These are phyloP conservation scores for Neodiprion virginianus DNA, from an alignment of 1,140 invertebrate species.

Conservation along the genomic window DNA sequence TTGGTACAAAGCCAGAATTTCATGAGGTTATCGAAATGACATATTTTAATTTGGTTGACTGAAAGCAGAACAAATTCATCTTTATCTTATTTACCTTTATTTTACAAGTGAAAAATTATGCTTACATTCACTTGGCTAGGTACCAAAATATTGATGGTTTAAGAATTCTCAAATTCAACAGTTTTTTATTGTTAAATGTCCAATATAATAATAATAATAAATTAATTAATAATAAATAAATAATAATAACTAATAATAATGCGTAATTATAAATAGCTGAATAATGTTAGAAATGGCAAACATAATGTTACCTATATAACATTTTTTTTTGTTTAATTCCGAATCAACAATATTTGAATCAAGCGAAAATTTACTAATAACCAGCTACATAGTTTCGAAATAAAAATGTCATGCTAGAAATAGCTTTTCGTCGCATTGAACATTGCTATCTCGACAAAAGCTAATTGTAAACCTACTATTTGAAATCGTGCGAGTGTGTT, in stretches of 20 bases:
- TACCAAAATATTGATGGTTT: slow-evolving; percentile 1
- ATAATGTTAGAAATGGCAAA: not conserved
- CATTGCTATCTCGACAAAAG: not conserved
- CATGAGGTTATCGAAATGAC: not conserved
- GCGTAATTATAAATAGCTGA: slow-evolving; percentile 4
- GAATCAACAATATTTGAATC: not conserved
- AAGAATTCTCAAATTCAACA: not conserved
- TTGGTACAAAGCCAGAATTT: slow-evolving; percentile 36
- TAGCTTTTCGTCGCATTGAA: too few relatives aligned
- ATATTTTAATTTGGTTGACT: not conserved
- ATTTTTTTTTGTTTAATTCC: not conserved
- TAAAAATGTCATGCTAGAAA: too few relatives aligned
- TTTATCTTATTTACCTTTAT: not conserved
- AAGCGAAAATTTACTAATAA: not conserved
- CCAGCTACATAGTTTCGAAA: not conserved
- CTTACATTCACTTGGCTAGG: not conserved
- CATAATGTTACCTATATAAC: not conserved
- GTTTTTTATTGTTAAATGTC: slow-evolving; percentile 3
- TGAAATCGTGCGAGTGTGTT: too few relatives aligned
- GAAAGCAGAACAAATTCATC: too few relatives aligned
- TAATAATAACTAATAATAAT: not conserved
- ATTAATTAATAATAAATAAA: too few relatives aligned
- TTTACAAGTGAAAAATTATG: not conserved
- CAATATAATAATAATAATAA: not conserved
- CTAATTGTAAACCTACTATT: not conserved